Base-by-base conservation (phyloP, 2,797 vertebrate genomes). In the Balearica regulorum region DNA sequence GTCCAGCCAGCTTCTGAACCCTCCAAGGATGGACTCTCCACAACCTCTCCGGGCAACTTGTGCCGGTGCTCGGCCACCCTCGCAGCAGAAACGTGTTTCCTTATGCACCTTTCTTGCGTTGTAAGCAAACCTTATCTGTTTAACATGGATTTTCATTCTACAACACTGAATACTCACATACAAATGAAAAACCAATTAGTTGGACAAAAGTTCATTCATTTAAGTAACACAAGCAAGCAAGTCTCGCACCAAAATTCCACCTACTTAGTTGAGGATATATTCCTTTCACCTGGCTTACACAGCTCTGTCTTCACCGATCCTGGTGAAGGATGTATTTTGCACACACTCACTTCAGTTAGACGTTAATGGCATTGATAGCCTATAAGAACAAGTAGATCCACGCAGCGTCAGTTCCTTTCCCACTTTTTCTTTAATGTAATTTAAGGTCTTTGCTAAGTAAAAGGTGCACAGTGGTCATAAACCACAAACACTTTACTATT, bases 21-120 rank as follows among this genome's bases (percentile, higher is more conserved):
- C 51, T 12, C 49, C 31, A 13, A 4, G 8, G 24, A 18, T 2
- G 21, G 4, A 48, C 16, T 5, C 1, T 3, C 54, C 33, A 22
- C 51, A 20, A 0, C 8, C 37, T 8, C 44, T 6, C 48, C 2
- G 21, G 26, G 48, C n/a, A 44, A 43, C 43, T 16, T 5, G 9
- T 16, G 35, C 16, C 24, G 29, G 24, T 1, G 54, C 53, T 48
- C 2, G 0, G 54, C 28, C 39, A 20, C 41, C 53, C 44, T 11
- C 8, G 13, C 31, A 13, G 16, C 0, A 43, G 7, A 33, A 49
- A 22, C 15, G 13, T 3, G 14, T 21, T 35, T 61, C 58, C 64
- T 31, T 5, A 6, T 0, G 8, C 6, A 33, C 28, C 19, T 6
- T 39, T 6, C 46, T 5, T 21, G 17, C n/a, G 3, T 7, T 10